Evolutionary conservation across 1,140 invertebrate genomes (phyloP).

Genomic region (Lerema accius): DNA sequence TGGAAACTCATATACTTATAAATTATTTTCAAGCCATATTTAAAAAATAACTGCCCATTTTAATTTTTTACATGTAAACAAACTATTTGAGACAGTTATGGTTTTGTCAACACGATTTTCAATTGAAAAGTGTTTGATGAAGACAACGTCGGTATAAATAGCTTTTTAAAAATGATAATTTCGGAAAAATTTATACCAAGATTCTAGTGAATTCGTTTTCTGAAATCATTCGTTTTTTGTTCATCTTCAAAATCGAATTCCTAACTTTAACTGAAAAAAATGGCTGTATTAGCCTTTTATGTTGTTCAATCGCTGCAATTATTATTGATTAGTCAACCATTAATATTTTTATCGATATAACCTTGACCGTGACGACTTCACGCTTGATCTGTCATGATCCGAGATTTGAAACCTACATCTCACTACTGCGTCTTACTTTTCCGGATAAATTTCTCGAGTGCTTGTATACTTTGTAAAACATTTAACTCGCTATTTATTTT

Average conservation of each 20-base stretch:
- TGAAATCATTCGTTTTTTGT: neutral
- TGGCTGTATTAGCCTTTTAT: neutral
- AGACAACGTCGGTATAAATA: no score
- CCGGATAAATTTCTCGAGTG: constrained; percentile 50
- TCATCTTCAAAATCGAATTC: neutral
- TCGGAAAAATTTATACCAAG: no score
- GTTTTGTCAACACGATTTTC: no score
- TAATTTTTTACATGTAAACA: no score
- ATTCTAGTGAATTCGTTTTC: neutral
- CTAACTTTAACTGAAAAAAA: no score
- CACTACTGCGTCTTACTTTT: constrained; percentile 38
- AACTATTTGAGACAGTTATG: no score
- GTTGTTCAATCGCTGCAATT: neutral
- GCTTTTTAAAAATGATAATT: no score
- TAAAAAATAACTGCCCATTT: no score
- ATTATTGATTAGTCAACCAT: constrained; percentile 15
- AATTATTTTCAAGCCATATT: no score
- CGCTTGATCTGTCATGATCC: constrained; percentile 46
- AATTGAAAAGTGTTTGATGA: no score
- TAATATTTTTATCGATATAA: constrained; percentile 43
- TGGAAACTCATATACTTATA: no score
- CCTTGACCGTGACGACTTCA: constrained; percentile 62
- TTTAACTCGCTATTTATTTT: no score
- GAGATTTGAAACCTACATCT: constrained; percentile 33
- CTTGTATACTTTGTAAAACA: constrained; percentile 17